These are phyloP conservation scores for Gymnothorax reevesii DNA, from an alignment of 2,797 vertebrate species.

Conservation along the genomic window DNA sequence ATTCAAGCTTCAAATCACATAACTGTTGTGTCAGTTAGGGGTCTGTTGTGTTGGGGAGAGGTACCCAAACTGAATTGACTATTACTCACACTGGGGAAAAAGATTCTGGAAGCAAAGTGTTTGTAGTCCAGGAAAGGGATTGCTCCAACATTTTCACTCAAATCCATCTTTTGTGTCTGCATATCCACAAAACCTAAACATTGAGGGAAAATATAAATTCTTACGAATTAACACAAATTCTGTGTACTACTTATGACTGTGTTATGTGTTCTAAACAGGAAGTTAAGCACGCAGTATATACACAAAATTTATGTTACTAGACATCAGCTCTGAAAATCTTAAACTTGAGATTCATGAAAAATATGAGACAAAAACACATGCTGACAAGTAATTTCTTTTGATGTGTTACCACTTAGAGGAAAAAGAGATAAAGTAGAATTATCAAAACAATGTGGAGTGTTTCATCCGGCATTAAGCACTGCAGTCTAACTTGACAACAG, in stretches of 20 bases:
- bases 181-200: conserved; percentile 91
- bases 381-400: neutral
- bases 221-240: neutral
- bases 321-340: neutral
- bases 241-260: neutral
- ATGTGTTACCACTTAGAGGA: neutral
- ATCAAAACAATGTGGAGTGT: neutral
- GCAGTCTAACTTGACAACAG: neutral
- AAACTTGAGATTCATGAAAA: neutral
- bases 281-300: neutral
- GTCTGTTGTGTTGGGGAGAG: no score
- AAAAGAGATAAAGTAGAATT: neutral
- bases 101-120: conserved; percentile 92
- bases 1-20: neutral
- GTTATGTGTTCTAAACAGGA: neutral
- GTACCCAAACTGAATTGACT: neutral
- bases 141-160: conserved; percentile 84
- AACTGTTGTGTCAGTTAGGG: neutral
- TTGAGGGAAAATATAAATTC: neutral
- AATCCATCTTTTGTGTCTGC: conserved; percentile 87
- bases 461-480: neutral
- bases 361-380: neutral
- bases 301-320: neutral
- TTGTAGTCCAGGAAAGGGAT: conserved; percentile 98
- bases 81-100: conserved; percentile 92